Percentiles rank a stretch among this genome's conserved stretches.
phyloP scores from a whole-genome alignment of 2,113 vertebrate species.

The Tyrannus savana region DNA sequence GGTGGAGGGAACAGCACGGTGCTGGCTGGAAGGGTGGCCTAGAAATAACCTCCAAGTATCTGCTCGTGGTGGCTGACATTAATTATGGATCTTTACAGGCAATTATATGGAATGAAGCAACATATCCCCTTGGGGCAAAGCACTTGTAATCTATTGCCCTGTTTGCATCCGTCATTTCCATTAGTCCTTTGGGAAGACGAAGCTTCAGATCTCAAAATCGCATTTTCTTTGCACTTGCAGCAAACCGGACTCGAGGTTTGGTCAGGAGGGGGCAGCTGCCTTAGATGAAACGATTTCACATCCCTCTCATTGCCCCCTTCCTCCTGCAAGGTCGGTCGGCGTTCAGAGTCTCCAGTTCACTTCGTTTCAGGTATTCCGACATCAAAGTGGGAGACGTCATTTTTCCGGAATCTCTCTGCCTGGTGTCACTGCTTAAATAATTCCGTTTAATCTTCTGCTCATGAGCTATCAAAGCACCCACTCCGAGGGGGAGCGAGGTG shows the following conservation, averaged over 20 bases:
- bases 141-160: neutral
- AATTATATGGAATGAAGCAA: constrained; percentile 6
- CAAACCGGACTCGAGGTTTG: neutral
- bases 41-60: neutral
- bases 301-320: neutral
- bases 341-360: neutral
- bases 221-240: neutral
- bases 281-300: constrained; percentile 19
- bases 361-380: constrained; percentile 53
- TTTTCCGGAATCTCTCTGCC: constrained; percentile 52
- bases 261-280: constrained; percentile 46
- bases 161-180: neutral
- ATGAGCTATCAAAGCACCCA: constrained; percentile 66
- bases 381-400: constrained; percentile 64
- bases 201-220: neutral
- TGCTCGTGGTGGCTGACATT: neutral
- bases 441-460: constrained; percentile 68
- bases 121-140: constrained; percentile 4
- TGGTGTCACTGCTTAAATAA: constrained; percentile 66
- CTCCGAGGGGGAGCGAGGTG: constrained; percentile 63
- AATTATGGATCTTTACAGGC: constrained; percentile 44
- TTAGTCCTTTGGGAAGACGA: neutral
- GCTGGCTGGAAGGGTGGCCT: neutral
- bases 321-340: neutral
- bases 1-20: neutral